Percentiles rank a stretch among this genome's conserved stretches.
phyloP scores from a whole-genome alignment of 1,140 invertebrate genomes.

The Ephestia elutella region DNA sequence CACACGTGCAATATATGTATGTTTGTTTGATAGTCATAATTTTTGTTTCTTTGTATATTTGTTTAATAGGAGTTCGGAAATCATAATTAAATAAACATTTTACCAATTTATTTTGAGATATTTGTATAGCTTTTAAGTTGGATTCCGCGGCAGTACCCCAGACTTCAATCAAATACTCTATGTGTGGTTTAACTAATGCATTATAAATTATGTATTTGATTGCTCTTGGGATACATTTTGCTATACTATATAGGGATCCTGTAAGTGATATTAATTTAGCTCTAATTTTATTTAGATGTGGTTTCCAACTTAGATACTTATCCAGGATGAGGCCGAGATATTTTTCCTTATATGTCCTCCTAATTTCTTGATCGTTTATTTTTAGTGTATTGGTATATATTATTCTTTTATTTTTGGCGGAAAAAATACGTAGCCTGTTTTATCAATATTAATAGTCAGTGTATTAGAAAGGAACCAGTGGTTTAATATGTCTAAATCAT shows the following conservation, averaged over 20 bases:
- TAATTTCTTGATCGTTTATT: conserved; percentile 6
- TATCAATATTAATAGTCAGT: conserved; percentile 7
- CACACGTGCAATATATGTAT: conserved; percentile 16
- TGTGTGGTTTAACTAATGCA: conserved; percentile 7
- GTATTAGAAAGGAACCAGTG: conserved; percentile 7
- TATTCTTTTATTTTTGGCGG: conserved; percentile 15
- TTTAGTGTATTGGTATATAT: neutral
- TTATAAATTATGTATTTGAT: conserved; percentile 7
- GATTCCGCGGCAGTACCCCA: conserved; percentile 7
- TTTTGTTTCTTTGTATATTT: no score
- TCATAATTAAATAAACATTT: conserved; percentile 15
- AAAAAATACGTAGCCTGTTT: conserved; percentile 17
- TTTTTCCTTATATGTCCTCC: neutral
- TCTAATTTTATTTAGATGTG: conserved; percentile 7
- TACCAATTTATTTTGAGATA: conserved; percentile 8
- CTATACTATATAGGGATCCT: conserved; percentile 5
- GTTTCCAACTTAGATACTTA: conserved; percentile 7
- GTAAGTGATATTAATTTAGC: neutral
- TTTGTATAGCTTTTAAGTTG: conserved; percentile 5
- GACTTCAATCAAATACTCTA: no score
- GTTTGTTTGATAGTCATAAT: no score
- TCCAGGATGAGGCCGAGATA: conserved; percentile 10
- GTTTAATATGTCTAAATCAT: conserved; percentile 8
- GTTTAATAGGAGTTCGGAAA: no score
- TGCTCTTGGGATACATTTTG: neutral